These are phyloP conservation scores for Altica lythri DNA, from an alignment of 2,888 invertebrate species.

Conservation along the genomic window DNA sequence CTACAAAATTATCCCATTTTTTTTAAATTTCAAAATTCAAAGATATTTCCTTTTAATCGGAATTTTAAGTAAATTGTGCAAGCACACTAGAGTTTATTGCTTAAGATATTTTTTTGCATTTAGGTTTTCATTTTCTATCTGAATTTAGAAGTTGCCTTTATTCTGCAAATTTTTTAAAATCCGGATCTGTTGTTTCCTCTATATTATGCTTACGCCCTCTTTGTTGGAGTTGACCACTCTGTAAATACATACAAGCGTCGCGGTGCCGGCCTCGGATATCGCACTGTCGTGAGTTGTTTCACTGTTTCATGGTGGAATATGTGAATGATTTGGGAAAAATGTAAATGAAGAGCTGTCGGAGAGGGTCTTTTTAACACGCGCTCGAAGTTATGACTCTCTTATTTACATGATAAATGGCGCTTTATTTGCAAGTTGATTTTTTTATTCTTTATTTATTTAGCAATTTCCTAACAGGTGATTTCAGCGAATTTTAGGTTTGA, in stretches of 20 bases:
- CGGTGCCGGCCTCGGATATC: conserved; percentile 31
- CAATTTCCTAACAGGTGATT: conserved; percentile 17
- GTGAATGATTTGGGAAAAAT: conserved; percentile 43
- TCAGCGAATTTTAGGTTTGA: conserved; percentile 10
- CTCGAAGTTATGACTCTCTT: conserved; percentile 43
- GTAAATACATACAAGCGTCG: background rate
- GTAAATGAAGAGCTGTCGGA: conserved; percentile 38
- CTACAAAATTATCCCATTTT: too few relatives aligned
- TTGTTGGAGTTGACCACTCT: background rate
- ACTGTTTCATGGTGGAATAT: conserved; percentile 33
- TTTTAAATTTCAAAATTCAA: too few relatives aligned
- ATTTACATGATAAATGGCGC: conserved; percentile 43
- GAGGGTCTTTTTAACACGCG: conserved; percentile 36
- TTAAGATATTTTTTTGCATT: too few relatives aligned
- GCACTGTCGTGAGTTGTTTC: conserved; percentile 31
- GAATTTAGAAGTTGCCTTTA: too few relatives aligned
- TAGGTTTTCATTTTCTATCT: too few relatives aligned
- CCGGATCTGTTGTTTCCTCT: too few relatives aligned
- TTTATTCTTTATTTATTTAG: conserved; percentile 18
- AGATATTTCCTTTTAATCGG: too few relatives aligned
- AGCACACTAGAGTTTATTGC: too few relatives aligned
- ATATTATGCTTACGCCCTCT: too few relatives aligned
- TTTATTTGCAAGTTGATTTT: conserved; percentile 33
- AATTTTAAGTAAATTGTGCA: too few relatives aligned
- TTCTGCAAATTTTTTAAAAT: too few relatives aligned